Conservation (phyloP, 2,888 invertebrate genomes). For the Choreutis nemorana region DNA sequence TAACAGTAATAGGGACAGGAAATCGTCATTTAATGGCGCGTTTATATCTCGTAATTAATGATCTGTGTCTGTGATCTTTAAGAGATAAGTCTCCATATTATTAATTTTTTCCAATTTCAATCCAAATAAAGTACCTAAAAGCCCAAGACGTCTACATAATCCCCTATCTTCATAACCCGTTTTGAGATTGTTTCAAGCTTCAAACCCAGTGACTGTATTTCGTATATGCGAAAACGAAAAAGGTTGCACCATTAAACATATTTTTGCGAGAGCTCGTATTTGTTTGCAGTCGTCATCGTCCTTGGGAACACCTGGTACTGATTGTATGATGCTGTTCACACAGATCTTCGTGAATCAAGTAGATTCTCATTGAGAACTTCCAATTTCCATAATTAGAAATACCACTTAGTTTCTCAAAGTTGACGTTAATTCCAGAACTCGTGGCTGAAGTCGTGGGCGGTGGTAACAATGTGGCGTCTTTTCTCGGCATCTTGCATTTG, state of each 20-base stretch:
- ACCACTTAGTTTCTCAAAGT: conserved; percentile 6
- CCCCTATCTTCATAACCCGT: too few relatives aligned
- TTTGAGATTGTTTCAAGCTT: too few relatives aligned
- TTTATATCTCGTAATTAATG: conserved; percentile 12
- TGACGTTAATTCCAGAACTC: conserved; percentile 4
- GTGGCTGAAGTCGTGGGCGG: too few relatives aligned
- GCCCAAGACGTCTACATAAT: conserved; percentile 4
- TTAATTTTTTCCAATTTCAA: conserved; percentile 2
- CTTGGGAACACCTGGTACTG: too few relatives aligned
- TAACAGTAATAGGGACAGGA: conserved; percentile 12
- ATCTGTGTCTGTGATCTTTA: conserved; percentile 2
- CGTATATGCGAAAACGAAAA: too few relatives aligned
- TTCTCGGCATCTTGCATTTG: too few relatives aligned
- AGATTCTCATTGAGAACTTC: conserved; percentile 7
- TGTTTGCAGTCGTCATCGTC: too few relatives aligned
- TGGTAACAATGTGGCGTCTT: too few relatives aligned
- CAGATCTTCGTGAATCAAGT: conserved; percentile 7
- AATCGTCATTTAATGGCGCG: conserved; percentile 12
- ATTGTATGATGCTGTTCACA: too few relatives aligned
- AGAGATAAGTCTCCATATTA: conserved; percentile 5
- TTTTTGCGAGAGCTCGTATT: too few relatives aligned
- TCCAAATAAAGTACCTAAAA: conserved; percentile 4
- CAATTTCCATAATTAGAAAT: conserved; percentile 6
- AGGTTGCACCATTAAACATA: too few relatives aligned
- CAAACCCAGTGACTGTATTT: too few relatives aligned